Conservation (phyloP, 2,797 vertebrate genomes). For the Hapalemur alaotrensis region DNA sequence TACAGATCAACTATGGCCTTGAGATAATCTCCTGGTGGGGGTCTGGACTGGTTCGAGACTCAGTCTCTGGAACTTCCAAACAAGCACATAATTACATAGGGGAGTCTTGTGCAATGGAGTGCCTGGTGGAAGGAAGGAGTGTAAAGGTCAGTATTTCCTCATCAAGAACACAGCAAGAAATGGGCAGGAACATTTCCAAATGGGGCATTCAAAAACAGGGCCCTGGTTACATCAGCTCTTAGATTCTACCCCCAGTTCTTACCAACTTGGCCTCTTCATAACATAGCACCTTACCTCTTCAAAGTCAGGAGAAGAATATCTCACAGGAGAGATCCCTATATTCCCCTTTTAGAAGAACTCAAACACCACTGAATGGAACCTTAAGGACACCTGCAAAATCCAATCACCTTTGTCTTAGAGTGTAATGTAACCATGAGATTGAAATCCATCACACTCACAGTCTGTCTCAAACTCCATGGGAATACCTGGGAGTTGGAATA, state of each 20-base stretch:
- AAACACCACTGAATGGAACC: neutral
- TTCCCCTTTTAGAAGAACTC: neutral
- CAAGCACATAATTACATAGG: too few relatives aligned
- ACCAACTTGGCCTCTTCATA: neutral
- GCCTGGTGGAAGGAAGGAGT: too few relatives aligned
- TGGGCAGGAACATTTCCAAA: too few relatives aligned
- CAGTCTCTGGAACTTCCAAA: too few relatives aligned
- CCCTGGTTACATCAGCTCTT: neutral
- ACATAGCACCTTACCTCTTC: neutral
- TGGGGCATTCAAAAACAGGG: too few relatives aligned
- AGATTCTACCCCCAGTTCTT: neutral
- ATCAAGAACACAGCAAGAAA: too few relatives aligned
- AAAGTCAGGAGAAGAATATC: neutral
- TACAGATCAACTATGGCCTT: too few relatives aligned
- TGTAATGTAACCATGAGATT: neutral
- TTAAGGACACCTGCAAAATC: neutral
- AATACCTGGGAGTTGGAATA: neutral
- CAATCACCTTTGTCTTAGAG: neutral
- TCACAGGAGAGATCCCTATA: neutral
- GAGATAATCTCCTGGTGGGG: too few relatives aligned
- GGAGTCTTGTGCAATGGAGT: too few relatives aligned
- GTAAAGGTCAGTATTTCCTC: too few relatives aligned
- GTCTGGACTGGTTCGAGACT: too few relatives aligned
- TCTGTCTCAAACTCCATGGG: neutral
- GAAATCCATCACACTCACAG: neutral